Percentiles rank a stretch among this genome's conserved stretches.
Conservation (phyloP, 1,140 invertebrate genomes). For the Bombus pyrosoma region DNA sequence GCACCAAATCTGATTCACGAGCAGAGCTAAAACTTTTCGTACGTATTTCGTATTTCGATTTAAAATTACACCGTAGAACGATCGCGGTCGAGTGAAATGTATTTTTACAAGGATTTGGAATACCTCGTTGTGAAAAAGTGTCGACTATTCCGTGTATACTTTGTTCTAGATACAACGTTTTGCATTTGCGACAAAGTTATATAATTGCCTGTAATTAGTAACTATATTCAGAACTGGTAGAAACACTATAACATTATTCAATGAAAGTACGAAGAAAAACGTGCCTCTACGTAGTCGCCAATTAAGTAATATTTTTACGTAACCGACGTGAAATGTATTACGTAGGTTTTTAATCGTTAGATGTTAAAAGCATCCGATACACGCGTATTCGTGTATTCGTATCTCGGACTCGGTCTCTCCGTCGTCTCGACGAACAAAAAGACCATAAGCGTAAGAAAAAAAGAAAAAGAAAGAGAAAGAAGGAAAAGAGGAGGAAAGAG, state of each 20-base stretch:
- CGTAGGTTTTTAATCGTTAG: neutral
- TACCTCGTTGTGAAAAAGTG: too few species aligned
- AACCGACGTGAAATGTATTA: neutral
- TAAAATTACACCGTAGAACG: too few species aligned
- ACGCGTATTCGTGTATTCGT: too few species aligned
- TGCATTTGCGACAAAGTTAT: neutral
- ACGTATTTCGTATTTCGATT: too few species aligned
- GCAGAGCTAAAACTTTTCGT: too few species aligned
- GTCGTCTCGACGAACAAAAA: too few species aligned
- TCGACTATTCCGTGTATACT: accelerated
- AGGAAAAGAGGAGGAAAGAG: too few species aligned
- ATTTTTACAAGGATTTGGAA: too few species aligned
- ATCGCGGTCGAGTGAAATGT: too few species aligned
- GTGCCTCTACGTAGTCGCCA: neutral
- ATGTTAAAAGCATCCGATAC: neutral
- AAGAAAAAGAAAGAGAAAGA: accelerated
- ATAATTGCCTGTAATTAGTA: neutral
- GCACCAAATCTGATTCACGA: accelerated
- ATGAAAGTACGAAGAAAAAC: neutral
- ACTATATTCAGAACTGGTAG: neutral
- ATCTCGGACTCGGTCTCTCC: too few species aligned
- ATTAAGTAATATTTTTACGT: neutral
- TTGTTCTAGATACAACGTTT: too few species aligned
- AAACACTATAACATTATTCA: accelerated
- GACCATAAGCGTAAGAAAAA: accelerated